These are phyloP conservation scores for Synanthedon andrenaeformis DNA, from an alignment of 2,888 invertebrate genomes.

Conservation along the genomic window DNA sequence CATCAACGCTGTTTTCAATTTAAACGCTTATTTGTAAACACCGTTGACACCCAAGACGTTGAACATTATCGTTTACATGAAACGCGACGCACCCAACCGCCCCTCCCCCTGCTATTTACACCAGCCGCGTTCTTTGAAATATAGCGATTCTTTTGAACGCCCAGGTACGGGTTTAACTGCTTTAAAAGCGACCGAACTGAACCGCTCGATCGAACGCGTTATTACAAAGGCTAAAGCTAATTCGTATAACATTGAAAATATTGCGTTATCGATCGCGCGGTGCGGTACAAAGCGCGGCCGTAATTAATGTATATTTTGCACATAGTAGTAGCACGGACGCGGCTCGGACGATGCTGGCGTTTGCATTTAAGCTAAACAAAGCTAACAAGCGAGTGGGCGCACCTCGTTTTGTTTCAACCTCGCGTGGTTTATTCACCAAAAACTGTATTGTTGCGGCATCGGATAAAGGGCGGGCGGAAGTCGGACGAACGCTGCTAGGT, in stretches of 20 bases:
- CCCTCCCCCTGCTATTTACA: conserved; percentile 2
- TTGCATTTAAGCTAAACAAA: conserved; percentile 4
- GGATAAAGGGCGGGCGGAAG: conserved; percentile 27
- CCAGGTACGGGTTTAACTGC: conserved; percentile 12
- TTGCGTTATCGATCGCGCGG: background rate
- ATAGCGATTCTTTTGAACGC: conserved; percentile 27
- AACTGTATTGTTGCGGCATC: conserved; percentile 16
- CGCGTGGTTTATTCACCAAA: conserved; percentile 15
- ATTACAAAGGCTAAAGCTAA: conserved; percentile 10
- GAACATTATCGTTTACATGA: conserved; percentile 41
- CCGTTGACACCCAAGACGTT: conserved; percentile 32
- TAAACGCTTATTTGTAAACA: conserved; percentile 61
- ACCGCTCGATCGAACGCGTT: conserved; percentile 16
- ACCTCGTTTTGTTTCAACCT: conserved; percentile 3
- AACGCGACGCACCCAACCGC: conserved; percentile 33
- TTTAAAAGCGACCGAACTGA: conserved; percentile 14
- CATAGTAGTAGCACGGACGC: background rate
- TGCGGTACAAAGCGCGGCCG: background rate
- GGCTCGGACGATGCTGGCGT: background rate
- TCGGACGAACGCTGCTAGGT: conserved; percentile 17
- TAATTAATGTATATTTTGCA: background rate
- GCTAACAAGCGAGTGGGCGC: conserved; percentile 1
- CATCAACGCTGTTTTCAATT: conserved; percentile 51
- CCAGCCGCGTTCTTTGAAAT: conserved; percentile 26
- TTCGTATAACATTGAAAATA: conserved; percentile 3